A percentile compares a stretch with the other conserved stretches of the same genome.
Conservation (phyloP, 1,140 invertebrate genomes). For the Atta colombica region DNA sequence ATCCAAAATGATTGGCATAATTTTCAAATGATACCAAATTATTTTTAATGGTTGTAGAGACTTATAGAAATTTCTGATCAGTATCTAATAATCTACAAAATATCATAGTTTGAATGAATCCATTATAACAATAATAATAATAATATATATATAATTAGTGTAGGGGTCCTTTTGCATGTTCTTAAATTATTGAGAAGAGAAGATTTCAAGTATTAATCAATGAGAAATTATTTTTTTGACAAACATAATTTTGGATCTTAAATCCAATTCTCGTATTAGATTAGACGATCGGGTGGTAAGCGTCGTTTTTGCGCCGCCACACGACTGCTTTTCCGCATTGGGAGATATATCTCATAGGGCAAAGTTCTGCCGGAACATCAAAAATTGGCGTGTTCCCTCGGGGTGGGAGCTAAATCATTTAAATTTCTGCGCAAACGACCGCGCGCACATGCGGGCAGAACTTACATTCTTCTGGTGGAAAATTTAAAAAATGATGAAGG, state of each 20-base stretch:
- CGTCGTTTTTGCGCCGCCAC: constrained; percentile 4
- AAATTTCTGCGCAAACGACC: constrained; percentile 63
- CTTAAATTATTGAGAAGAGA: neutral
- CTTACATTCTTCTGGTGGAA: constrained; percentile 34
- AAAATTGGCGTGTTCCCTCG: constrained; percentile 54
- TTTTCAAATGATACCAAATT: too few species aligned
- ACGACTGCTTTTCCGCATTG: constrained; percentile 15
- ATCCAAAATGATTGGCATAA: too few species aligned
- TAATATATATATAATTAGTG: too few species aligned
- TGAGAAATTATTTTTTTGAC: neutral
- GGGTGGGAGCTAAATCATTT: constrained; percentile 57
- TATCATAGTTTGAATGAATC: too few species aligned
- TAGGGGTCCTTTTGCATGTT: neutral
- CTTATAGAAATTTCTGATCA: too few species aligned
- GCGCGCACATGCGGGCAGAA: constrained; percentile 48
- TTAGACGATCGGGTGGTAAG: constrained; percentile 2
- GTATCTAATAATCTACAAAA: too few species aligned
- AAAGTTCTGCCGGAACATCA: constrained; percentile 59
- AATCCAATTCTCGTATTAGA: neutral
- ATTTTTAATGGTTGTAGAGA: too few species aligned
- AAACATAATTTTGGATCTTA: neutral
- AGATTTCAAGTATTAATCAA: neutral
- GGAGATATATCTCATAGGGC: constrained; percentile 41
- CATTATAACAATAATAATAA: too few species aligned
- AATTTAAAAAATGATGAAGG: constrained; percentile 55